phyloP scores from a whole-genome alignment of 2,888 invertebrate genomes.

The Lathronympha strigana region DNA sequence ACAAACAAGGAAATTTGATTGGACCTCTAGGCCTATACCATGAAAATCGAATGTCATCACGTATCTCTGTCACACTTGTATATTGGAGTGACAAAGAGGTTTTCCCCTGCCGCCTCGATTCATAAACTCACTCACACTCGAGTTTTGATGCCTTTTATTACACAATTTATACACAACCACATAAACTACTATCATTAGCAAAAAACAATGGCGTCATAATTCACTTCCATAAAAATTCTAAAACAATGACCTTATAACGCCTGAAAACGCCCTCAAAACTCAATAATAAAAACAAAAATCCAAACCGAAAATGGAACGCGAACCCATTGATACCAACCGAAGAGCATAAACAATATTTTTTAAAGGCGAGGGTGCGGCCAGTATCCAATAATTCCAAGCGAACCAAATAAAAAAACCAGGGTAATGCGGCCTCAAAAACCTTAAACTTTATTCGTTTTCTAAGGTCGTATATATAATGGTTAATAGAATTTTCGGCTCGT shows the following conservation, averaged over 20 bases:
- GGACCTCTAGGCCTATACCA: too few species aligned
- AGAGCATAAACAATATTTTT: slow-evolving; percentile 34
- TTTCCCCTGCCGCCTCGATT: too few species aligned
- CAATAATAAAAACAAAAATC: slow-evolving; percentile 10
- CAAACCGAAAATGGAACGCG: slow-evolving; percentile 11
- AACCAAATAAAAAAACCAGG: background rate
- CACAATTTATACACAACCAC: too few species aligned
- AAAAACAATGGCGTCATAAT: background rate
- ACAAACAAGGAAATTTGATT: too few species aligned
- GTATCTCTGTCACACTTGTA: too few species aligned
- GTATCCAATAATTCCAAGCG: background rate
- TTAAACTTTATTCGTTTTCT: background rate
- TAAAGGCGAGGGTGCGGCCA: slow-evolving; percentile 21
- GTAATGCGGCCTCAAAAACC: background rate
- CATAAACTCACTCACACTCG: too few species aligned
- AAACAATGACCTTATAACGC: slow-evolving; percentile 3
- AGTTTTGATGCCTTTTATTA: too few species aligned
- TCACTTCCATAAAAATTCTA: background rate
- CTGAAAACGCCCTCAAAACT: background rate
- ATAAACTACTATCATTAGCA: background rate
- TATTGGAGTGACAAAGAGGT: too few species aligned
- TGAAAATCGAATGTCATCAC: too few species aligned
- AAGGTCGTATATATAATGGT: background rate
- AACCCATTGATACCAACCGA: slow-evolving; percentile 26
- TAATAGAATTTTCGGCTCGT: background rate